Evolutionary conservation across 2,797 vertebrate species (phyloP), one percentile per base, ranked within the genome.

Genomic region (Halcyon leucocephala): DNA sequence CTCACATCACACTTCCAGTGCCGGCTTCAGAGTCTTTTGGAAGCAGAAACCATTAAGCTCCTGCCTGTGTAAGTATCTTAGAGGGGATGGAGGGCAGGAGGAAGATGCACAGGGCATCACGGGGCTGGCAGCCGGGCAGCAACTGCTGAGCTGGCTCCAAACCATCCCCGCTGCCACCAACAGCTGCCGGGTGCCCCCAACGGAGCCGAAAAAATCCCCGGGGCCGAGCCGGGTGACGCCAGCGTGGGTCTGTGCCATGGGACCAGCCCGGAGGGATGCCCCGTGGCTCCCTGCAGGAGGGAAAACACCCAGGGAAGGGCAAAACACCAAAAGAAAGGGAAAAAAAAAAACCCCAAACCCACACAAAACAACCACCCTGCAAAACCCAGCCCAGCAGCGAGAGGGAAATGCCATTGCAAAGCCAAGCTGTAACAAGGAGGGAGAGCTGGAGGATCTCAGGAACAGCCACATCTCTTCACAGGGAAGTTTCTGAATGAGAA

Each of bases 401-500:
- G n/a, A 16, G 66, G 70, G 70, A 60, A 91, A 82, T 4, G 69
- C n/a, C 49, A 3, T 4, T 0, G 89, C 71, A 29, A 89, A 82
- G 66, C 66, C 46, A 21, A 69, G 82, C 74, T 10, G 86, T 16
- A 14, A 14, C 14, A 2, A 33, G 46, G 37, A 51, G 46, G 52
- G 33, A 25, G 71, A 84, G 77, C 37, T 4, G 37, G 18, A 54
- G 69, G 42, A 77, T 74, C 62, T 35, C 66, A 6, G 0, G 1
- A 79, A 89, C 58, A 48, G 25, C 64, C 33, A 22, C 86, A 79
- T 82, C 83, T 80, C 74, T 80, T 42, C 33, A 5, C 52, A 1
- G 64, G 78, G 89, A 97, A 96, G 44, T 97, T 97, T 94, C 60
- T 57, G 25, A 92, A 24, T 2, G 73, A 92, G 89, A 17, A 83